A percentile compares a stretch with the other conserved stretches of the same genome.
Conservation (phyloP, 1,140 invertebrate genomes). For the Meteorus sp. region DNA sequence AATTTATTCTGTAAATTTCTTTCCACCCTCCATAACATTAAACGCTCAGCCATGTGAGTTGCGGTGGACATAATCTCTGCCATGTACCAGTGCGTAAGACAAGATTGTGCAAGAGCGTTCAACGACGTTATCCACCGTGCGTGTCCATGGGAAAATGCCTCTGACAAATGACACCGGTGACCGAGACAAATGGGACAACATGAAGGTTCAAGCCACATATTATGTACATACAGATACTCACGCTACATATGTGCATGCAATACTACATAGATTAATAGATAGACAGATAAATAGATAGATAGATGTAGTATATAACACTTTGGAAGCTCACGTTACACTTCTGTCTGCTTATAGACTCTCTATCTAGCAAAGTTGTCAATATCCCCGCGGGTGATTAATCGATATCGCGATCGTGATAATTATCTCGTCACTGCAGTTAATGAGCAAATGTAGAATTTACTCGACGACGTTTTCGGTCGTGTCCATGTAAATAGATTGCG, state of each 20-base stretch:
- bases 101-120: not conserved
- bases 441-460: slow-evolving; percentile 11
- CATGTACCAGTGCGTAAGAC: slow-evolving; percentile 8
- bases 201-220: not conserved
- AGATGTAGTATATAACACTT: too few species aligned
- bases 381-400: slow-evolving; percentile 17
- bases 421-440: slow-evolving; percentile 12
- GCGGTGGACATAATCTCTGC: not conserved
- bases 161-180: slow-evolving; percentile 27
- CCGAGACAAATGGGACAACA: slow-evolving; percentile 21
- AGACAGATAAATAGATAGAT: not conserved
- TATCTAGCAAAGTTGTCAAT: slow-evolving; percentile 4
- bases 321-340: not conserved
- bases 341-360: not conserved
- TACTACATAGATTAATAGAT: not conserved
- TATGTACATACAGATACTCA: not conserved
- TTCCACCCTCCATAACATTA: too few species aligned
- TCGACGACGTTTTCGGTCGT: not conserved
- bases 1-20: too few species aligned
- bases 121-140: slow-evolving; percentile 10
- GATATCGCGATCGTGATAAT: slow-evolving; percentile 18
- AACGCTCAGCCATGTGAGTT: not conserved
- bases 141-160: slow-evolving; percentile 26
- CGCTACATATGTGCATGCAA: too few species aligned
- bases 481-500: too few species aligned